phyloP scores from a whole-genome alignment of 2,113 vertebrate species.

The Dipodomys ordii region DNA sequence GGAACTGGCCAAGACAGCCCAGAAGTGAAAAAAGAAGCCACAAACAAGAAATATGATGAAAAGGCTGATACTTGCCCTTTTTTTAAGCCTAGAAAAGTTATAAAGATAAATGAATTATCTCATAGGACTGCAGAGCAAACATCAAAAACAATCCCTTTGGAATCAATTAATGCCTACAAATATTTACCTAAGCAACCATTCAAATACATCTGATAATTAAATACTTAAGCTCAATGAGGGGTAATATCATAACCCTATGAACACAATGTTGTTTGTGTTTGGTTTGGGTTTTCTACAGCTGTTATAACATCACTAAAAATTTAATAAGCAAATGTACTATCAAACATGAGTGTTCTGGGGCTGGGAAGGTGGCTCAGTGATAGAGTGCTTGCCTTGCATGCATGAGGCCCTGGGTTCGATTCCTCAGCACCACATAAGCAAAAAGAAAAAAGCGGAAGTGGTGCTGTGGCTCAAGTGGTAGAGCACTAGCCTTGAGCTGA shows the following conservation, averaged over 20 bases:
- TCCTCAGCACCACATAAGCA: too few species aligned
- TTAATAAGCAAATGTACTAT: slow-evolving; percentile 47
- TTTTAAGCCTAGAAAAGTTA: background rate
- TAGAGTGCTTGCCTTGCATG: too few species aligned
- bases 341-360: background rate
- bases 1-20: background rate
- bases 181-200: slow-evolving; percentile 64
- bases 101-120: slow-evolving; percentile 41
- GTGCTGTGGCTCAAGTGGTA: too few species aligned
- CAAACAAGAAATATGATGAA: background rate
- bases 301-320: background rate
- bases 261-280: background rate
- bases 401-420: too few species aligned
- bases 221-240: slow-evolving; percentile 54
- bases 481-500: too few species aligned
- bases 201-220: slow-evolving; percentile 62
- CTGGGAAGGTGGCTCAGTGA: too few species aligned
- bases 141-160: slow-evolving; percentile 56
- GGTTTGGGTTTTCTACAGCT: background rate
- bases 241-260: slow-evolving; percentile 1
- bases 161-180: slow-evolving; percentile 67
- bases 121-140: background rate
- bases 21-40: background rate
- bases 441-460: too few species aligned
- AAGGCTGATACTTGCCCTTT: background rate